These are phyloP conservation scores for Globicephala melas DNA, from an alignment of 2,113 vertebrate genomes.

Conservation along the genomic window DNA sequence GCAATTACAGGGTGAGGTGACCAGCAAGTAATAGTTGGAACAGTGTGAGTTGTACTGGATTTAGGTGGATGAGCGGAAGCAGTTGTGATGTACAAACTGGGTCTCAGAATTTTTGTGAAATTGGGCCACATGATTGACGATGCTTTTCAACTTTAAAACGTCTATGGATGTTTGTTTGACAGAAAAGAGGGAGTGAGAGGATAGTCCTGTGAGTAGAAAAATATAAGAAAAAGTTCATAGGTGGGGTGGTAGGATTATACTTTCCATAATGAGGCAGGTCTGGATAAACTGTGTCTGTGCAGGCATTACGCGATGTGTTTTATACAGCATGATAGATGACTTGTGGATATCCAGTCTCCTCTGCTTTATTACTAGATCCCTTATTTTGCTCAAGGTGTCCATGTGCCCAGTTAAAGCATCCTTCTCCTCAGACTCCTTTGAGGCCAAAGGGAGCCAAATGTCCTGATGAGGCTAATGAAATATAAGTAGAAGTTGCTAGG, in stretches of 20 bases:
- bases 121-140: neutral
- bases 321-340: neutral
- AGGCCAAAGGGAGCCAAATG: neutral
- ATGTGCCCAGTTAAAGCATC: neutral
- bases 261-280: neutral
- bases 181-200: neutral
- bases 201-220: neutral
- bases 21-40: neutral
- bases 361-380: neutral
- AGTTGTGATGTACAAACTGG: neutral
- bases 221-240: neutral
- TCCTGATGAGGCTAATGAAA: neutral
- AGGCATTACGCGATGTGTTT: neutral
- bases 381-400: neutral
- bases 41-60: rapidly evolving
- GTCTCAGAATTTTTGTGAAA: neutral
- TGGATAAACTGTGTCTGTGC: neutral
- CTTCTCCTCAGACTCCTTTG: neutral
- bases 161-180: neutral
- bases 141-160: neutral
- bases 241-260: neutral
- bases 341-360: neutral
- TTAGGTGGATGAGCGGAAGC: neutral
- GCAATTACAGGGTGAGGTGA: neutral
- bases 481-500: neutral